These are phyloP conservation scores for Prunella fulvescens DNA, from an alignment of 2,113 vertebrate genomes.

Conservation along the genomic window DNA sequence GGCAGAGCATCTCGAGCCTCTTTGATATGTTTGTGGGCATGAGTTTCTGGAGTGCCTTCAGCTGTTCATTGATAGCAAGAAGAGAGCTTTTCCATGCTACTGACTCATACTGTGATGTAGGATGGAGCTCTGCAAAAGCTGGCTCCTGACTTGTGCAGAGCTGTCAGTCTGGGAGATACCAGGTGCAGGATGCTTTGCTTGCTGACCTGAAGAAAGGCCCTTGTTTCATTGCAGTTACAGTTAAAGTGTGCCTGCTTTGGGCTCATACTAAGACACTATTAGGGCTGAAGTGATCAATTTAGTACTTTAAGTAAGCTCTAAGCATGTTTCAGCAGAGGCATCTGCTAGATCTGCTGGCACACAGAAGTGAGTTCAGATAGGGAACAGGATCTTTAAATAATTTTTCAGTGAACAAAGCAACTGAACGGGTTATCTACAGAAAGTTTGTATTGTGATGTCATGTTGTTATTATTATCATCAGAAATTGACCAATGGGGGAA, in stretches of 20 bases:
- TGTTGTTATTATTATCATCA: background rate
- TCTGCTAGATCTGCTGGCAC: background rate
- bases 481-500: background rate
- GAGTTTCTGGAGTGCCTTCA: slow-evolving; percentile 27
- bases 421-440: background rate
- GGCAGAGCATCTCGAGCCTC: background rate
- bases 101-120: background rate
- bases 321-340: background rate
- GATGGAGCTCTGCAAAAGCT: background rate
- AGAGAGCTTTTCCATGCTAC: background rate
- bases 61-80: background rate
- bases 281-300: background rate
- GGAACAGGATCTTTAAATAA: background rate
- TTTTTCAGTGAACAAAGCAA: background rate
- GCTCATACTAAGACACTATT: background rate
- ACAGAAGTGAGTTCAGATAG: background rate
- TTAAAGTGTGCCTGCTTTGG: background rate
- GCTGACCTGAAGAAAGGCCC: background rate
- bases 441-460: background rate
- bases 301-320: background rate
- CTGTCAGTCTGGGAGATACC: background rate
- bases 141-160: background rate
- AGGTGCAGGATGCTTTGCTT: background rate
- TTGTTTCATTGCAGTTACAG: background rate
- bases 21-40: background rate